Evolutionary conservation across 2,113 vertebrate species (phyloP).

Genomic region (Lipotes vexillifer): DNA sequence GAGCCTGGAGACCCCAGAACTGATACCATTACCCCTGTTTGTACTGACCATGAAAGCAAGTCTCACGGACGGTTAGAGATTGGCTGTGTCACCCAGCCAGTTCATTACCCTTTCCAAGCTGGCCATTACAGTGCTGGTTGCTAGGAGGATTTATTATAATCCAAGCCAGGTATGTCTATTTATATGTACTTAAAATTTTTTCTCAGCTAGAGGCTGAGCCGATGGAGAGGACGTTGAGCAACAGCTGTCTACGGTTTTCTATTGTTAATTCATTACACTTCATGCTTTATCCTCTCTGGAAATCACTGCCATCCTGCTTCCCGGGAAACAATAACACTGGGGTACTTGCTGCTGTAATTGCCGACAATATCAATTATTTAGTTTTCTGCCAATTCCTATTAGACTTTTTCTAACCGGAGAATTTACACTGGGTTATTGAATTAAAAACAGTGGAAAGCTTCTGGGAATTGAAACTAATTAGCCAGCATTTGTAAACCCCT

Average conservation of each 20-base stretch:
- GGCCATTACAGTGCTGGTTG: not conserved
- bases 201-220: conserved; percentile 49
- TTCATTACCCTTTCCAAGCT: not conserved
- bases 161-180: conserved; percentile 20
- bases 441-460: conserved; percentile 86
- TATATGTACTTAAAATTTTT: not conserved
- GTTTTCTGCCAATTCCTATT: conserved; percentile 87
- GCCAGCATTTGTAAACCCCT: conserved; percentile 84
- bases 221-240: conserved; percentile 70
- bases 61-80: not conserved
- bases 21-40: not conserved
- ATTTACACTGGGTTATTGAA: conserved; percentile 85
- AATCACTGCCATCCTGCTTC: conserved; percentile 76
- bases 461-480: conserved; percentile 86
- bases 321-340: conserved; percentile 77
- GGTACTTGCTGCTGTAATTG: conserved; percentile 73
- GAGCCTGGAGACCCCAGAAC: not conserved
- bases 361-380: conserved; percentile 85
- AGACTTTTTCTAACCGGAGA: conserved; percentile 82
- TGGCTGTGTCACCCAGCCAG: not conserved
- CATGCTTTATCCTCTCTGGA: conserved; percentile 83
- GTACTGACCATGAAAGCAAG: not conserved
- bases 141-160: not conserved
- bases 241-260: conserved; percentile 79
- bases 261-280: conserved; percentile 84